phyloP scores from a whole-genome alignment of 2,113 vertebrate genomes.

The Oryzias melastigma region DNA sequence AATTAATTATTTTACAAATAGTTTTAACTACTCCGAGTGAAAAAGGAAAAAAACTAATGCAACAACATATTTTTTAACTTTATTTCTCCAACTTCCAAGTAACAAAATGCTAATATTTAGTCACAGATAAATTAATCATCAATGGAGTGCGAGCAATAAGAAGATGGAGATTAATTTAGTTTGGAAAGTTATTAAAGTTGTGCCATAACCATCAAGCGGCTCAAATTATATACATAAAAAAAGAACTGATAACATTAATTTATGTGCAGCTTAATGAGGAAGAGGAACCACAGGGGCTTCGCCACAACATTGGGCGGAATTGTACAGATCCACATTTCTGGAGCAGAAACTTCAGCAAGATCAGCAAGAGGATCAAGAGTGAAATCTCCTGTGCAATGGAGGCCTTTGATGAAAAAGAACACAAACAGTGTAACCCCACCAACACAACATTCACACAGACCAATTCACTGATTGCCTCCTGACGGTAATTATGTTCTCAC shows the following conservation, averaged over 20 bases:
- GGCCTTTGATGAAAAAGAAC: conserved; percentile 64
- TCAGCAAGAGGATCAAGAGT: conserved; percentile 64
- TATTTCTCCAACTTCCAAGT: no score
- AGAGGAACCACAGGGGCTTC: conserved; percentile 2
- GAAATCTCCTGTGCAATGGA: conserved; percentile 59
- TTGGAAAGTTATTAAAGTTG: no score
- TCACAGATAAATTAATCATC: no score
- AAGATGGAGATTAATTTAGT: no score
- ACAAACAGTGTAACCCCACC: conserved; percentile 58
- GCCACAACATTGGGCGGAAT: conserved; percentile 13
- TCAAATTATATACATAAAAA: background rate
- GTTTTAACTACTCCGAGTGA: no score
- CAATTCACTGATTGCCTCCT: conserved; percentile 39
- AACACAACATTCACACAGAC: conserved; percentile 31
- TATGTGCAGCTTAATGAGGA: background rate
- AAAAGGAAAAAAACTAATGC: no score
- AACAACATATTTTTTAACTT: no score
- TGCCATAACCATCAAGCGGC: background rate
- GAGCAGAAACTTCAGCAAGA: conserved; percentile 49
- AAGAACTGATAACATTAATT: background rate
- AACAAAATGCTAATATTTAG: no score
- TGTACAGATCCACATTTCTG: background rate
- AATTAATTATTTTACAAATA: no score
- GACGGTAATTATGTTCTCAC: conserved; percentile 57
- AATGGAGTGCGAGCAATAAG: no score